Conservation (phyloP, 2,888 invertebrate genomes). For the Drosophila bunnanda region DNA sequence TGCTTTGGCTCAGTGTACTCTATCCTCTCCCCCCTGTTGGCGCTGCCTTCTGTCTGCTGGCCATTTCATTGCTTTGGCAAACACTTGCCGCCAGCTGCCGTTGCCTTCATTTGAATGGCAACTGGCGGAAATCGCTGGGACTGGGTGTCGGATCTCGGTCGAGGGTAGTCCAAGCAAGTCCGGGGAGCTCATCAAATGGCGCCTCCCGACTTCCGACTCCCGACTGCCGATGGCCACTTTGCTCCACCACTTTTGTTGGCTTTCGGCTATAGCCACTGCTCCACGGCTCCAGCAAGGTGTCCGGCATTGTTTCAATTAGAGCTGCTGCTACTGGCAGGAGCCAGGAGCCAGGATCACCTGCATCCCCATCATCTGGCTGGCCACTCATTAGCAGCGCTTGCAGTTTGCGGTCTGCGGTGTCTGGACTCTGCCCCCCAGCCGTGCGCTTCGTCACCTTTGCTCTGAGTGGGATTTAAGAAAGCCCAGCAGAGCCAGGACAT, state of each 20-base stretch:
- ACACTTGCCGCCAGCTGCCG: conserved; percentile 63
- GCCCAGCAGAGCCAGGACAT: background rate
- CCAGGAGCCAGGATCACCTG: background rate
- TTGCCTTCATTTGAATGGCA: conserved; percentile 59
- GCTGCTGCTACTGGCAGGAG: conserved; percentile 15
- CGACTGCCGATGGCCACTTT: conserved; percentile 40
- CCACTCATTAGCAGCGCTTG: conserved; percentile 74
- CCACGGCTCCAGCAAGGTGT: conserved; percentile 27
- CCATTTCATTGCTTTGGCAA: conserved; percentile 66
- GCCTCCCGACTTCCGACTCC: too few species aligned
- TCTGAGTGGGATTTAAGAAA: conserved; percentile 1
- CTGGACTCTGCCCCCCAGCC: conserved; percentile 7
- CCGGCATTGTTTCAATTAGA: conserved; percentile 66
- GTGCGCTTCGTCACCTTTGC: conserved; percentile 18
- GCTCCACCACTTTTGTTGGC: conserved; percentile 32
- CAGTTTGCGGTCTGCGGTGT: conserved; percentile 65
- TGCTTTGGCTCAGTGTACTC: background rate
- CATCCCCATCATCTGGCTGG: conserved; percentile 7
- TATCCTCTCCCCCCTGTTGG: conserved; percentile 14
- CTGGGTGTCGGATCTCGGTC: background rate
- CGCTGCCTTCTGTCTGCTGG: conserved; percentile 36
- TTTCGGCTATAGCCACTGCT: conserved; percentile 52
- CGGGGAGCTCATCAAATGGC: conserved; percentile 49
- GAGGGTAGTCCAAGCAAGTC: too few species aligned
- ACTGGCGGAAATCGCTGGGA: background rate